phyloP scores from a whole-genome alignment of 2,888 invertebrate genomes.

The Harpagoxenus sublaevis region DNA sequence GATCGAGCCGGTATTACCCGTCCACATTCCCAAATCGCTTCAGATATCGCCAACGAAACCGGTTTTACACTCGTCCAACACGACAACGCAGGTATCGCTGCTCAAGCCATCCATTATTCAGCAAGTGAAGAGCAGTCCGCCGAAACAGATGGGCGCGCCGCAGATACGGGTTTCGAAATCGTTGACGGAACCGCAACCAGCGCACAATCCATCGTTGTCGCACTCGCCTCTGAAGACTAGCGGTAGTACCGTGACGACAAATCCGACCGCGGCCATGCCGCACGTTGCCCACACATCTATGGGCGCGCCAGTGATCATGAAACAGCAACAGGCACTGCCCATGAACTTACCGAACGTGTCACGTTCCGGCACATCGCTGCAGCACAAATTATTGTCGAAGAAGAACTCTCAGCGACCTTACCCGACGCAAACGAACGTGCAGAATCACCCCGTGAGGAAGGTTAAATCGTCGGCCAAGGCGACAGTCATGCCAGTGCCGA shows the following conservation, averaged over 20 bases:
- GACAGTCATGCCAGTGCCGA: constrained; percentile 66
- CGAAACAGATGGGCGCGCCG: constrained; percentile 76
- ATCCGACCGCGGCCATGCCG: constrained; percentile 63
- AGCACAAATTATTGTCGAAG: constrained; percentile 83
- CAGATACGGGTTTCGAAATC: constrained; percentile 82
- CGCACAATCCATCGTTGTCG: constrained; percentile 77
- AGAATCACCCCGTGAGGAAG: constrained; percentile 74
- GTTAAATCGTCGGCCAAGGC: constrained; percentile 58
- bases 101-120: constrained; percentile 79
- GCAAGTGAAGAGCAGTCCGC: constrained; percentile 69
- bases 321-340: constrained; percentile 70
- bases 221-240: constrained; percentile 74
- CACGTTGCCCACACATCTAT: constrained; percentile 75
- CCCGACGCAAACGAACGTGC: constrained; percentile 53
- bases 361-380: constrained; percentile 79
- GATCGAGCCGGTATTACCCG: constrained; percentile 65
- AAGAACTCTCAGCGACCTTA: constrained; percentile 80
- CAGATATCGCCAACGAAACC: constrained; percentile 69
- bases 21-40: constrained; percentile 74
- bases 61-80: constrained; percentile 65
- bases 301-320: constrained; percentile 71
- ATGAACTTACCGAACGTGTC: constrained; percentile 71
- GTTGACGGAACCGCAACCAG: constrained; percentile 80
- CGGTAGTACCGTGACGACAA: constrained; percentile 50
- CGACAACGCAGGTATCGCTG: constrained; percentile 78